Conservation (phyloP, 2,113 vertebrate genomes). For the Prunella himalayana region DNA sequence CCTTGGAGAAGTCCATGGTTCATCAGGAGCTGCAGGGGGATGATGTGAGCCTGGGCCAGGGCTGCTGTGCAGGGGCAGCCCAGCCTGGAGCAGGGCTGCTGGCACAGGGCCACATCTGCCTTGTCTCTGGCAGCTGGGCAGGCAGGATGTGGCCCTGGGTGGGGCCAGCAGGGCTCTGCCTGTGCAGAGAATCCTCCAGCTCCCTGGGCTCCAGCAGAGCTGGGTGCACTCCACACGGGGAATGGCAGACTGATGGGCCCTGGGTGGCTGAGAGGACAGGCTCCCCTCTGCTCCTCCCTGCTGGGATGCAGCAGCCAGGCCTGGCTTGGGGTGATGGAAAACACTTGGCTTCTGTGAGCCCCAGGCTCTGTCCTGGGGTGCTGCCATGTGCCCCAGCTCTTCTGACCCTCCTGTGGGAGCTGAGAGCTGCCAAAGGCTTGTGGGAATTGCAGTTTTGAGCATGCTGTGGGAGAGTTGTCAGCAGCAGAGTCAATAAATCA, state of each 20-base stretch:
- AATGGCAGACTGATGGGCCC: background rate
- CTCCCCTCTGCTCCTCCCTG: background rate
- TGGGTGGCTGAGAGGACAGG: background rate
- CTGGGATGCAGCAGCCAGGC: background rate
- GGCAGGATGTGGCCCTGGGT: background rate
- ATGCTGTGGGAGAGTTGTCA: fast-evolving
- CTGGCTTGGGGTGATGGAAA: background rate
- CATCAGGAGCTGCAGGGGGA: background rate
- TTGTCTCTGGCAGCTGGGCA: background rate
- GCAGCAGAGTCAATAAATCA: background rate
- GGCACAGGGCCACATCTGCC: fast-evolving
- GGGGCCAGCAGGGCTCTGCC: background rate
- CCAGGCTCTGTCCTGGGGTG: background rate
- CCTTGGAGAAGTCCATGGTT: background rate
- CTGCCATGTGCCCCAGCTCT: background rate
- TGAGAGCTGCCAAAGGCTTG: background rate
- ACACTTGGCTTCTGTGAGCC: background rate
- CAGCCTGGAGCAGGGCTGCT: background rate
- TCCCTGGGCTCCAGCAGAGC: fast-evolving
- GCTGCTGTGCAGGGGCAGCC: background rate
- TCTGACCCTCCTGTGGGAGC: background rate
- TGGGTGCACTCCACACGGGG: background rate
- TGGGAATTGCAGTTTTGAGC: background rate
- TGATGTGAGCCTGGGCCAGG: background rate
- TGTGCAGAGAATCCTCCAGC: background rate